Evolutionary conservation across 2,888 invertebrate species (phyloP), one percentile per base, ranked within the genome.

Genomic region (Drosophila lacicola): DNA sequence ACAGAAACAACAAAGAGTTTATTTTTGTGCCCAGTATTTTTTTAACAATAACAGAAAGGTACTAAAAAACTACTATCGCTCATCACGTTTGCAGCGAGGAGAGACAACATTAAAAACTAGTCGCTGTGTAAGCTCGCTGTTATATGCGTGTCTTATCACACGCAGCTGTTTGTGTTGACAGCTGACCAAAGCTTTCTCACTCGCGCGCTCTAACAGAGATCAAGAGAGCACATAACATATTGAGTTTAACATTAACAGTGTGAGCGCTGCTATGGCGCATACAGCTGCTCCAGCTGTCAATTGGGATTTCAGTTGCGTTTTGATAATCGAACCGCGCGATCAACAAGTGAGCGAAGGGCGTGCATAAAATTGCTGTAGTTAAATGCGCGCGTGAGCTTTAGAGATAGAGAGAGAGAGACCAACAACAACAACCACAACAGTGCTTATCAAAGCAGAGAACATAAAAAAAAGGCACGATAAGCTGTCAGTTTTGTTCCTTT

Each of bases 301-400:
- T 62, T 69, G 56, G 21, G 34, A 39, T 64, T 75, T 75, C 69
- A 75, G 75, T 75, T 64, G 58, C 69, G 73, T 49, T 77, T 73
- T 77, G 75, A 77, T 75, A 61, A 75, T 75, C 77, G 73, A 61
- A 34, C 55, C 41, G 64, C 49, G 63, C 69, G 75, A 75, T 75
- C 73, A 77, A 73, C 57, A 72, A 71, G 42, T 68, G 63, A 44
- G 46, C 21, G 37, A 17, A 36, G 42, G 10, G 46, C 19, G 36
- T n/a, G 50, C 39, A 13, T 45, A 17, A 4, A n/a, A 53, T 10
- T 53, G 11, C 5, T 14, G 6, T n/a, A 57, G 39, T 42, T 50
- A 8, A 45, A 58, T 8, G 19, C 34, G 47, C 55, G 51, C 55
- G 41, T 47, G 17, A 34, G 47, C n/a, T n/a, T n/a, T 19, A 33